Evolutionary conservation across 2,888 invertebrate genomes (phyloP), one percentile per base, ranked within the genome.

Genomic region (Halictus ligatus): DNA sequence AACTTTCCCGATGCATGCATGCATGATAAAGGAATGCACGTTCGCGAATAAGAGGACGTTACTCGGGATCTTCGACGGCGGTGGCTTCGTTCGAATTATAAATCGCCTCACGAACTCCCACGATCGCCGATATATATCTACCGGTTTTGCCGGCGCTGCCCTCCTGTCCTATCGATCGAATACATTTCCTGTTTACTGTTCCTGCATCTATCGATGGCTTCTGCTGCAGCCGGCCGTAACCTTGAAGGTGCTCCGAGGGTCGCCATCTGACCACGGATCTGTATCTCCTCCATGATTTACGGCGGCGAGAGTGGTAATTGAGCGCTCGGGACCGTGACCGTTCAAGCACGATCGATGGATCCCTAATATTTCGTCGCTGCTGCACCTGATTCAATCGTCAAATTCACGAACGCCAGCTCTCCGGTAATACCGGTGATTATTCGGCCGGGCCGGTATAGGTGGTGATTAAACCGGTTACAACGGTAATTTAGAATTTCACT

Each of bases 181-280:
- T 90, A 88, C 88, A 90, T 91, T 93, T 93, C 90, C 93, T 91
- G 90, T 90, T 92, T 91, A 91, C 93, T 83, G 92, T 91, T 91
- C 83, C 84, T 81, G 81, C 86, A 91, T 90, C 89, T 86, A 90
- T 88, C 88, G 87, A 89, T 85, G 82, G 91, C 89, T 92, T 88
- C 90, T 90, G 89, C 84, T 79, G 83, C 84, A 84, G 86, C 87
- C 74, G 78, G 87, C 60, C 80, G 84, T 88, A 91, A 92, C 92
- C 92, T 93, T 92, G 91, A 90, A 88, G 88, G 78, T 87, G 89
- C 88, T 90, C 83, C 80, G 87, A 91, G 89, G 91, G 88, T 88
- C 88, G 83, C 86, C 91, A 85, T 89, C 89, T 82, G 84, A 86
- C 88, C 89, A 89, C 88, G 89, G 93, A 93, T 93, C 90, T 84